Evolutionary conservation across 2,888 invertebrate genomes (phyloP).

Genomic region (Eilema depressum): DNA sequence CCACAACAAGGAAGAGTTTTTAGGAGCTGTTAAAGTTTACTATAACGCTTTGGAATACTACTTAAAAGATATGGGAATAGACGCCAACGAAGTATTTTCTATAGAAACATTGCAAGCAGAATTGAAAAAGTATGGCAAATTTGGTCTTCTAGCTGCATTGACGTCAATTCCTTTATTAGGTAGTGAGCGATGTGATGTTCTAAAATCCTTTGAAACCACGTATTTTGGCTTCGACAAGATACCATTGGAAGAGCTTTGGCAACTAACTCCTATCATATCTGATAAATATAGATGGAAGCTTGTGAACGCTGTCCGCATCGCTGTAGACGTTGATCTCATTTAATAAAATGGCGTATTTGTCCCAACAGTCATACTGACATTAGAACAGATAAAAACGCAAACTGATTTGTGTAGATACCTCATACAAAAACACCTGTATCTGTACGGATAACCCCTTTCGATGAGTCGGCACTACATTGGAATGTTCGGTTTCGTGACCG

Average conservation of each 20-base stretch:
- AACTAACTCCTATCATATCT: conserved; percentile 56
- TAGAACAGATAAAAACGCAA: conserved; percentile 42
- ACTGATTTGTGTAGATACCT: conserved; percentile 68
- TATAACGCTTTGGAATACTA: conserved; percentile 59
- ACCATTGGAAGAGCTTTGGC: conserved; percentile 65
- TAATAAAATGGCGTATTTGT: conserved; percentile 28
- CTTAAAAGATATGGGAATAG: conserved; percentile 63
- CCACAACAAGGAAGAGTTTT: conserved; percentile 54
- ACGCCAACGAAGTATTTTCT: conserved; percentile 54
- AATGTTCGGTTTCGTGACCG: conserved; percentile 76
- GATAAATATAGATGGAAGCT: conserved; percentile 58
- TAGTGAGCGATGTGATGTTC: conserved; percentile 59
- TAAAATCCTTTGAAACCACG: conserved; percentile 49
- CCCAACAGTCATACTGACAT: neutral
- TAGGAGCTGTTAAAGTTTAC: conserved; percentile 59
- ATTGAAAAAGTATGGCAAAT: conserved; percentile 62
- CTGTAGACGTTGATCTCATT: conserved; percentile 64
- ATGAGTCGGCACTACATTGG: conserved; percentile 76
- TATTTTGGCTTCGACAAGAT: conserved; percentile 55
- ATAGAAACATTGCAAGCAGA: conserved; percentile 58
- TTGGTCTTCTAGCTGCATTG: conserved; percentile 58
- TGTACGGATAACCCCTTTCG: conserved; percentile 63
- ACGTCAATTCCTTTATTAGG: conserved; percentile 62
- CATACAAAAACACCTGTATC: conserved; percentile 73
- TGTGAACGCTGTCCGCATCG: conserved; percentile 60